phyloP scores from a whole-genome alignment of 1,140 invertebrate genomes.

The Hycleus cichorii region DNA sequence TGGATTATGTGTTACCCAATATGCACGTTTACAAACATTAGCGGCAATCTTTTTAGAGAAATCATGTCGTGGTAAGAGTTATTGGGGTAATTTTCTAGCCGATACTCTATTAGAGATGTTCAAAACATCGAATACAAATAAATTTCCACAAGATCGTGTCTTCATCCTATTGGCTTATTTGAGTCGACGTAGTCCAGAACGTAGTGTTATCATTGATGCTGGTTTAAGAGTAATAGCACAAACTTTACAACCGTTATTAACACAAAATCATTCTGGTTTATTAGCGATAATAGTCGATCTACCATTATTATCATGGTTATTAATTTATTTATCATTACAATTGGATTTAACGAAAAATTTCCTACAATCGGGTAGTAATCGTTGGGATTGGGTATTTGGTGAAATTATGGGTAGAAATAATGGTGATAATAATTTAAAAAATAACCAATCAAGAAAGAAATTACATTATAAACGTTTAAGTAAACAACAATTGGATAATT shows the following conservation, averaged over 20 bases:
- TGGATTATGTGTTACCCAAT: conserved; percentile 52
- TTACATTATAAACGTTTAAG: conserved; percentile 25
- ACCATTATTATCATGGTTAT: conserved; percentile 67
- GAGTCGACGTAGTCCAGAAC: conserved; percentile 67
- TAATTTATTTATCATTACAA: conserved; percentile 70
- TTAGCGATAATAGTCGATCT: conserved; percentile 49
- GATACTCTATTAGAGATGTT: conserved; percentile 73
- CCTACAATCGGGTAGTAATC: conserved; percentile 41
- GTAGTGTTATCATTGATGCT: conserved; percentile 55
- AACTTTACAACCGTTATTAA: conserved; percentile 48
- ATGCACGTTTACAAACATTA: conserved; percentile 57
- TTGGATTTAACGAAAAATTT: conserved; percentile 51
- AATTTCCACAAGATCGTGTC: conserved; percentile 81
- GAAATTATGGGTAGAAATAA: conserved; percentile 40
- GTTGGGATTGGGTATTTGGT: conserved; percentile 74
- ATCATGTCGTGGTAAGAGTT: conserved; percentile 67
- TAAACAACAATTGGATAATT: conserved; percentile 63
- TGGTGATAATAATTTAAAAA: conserved; percentile 35
- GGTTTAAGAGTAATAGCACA: conserved; percentile 53
- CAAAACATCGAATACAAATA: conserved; percentile 64
- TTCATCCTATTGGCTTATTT: conserved; percentile 82
- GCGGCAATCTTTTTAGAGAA: conserved; percentile 70
- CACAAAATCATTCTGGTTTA: conserved; percentile 39
- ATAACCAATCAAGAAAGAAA: conserved; percentile 22
- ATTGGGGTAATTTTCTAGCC: conserved; percentile 85